A percentile compares a stretch with the other conserved stretches of the same genome.
These are phyloP conservation scores for Neoascia interrupta DNA, from an alignment of 2,888 invertebrate genomes.

Conservation along the genomic window DNA sequence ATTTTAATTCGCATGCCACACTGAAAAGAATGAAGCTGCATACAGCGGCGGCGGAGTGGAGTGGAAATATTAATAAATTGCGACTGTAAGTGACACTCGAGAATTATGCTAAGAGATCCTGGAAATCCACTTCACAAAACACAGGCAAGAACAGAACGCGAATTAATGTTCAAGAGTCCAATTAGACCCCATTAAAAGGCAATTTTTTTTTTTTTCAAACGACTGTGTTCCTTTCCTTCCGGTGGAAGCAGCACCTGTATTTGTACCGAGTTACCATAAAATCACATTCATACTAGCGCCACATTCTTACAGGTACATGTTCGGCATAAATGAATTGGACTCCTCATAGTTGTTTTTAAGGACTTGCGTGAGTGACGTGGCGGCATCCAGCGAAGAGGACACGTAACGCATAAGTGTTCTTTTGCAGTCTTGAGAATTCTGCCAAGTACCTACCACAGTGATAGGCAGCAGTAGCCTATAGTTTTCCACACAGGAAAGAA, in stretches of 20 bases:
- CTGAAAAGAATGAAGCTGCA: slow-evolving; percentile 34
- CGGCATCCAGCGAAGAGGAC: no score
- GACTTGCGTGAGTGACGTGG: no score
- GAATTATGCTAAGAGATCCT: slow-evolving; percentile 58
- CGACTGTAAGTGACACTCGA: slow-evolving; percentile 67
- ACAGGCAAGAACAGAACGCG: neutral
- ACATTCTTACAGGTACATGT: slow-evolving; percentile 44
- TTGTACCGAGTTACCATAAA: slow-evolving; percentile 1
- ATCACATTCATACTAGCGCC: slow-evolving; percentile 56
- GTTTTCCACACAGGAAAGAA: no score
- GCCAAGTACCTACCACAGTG: no score
- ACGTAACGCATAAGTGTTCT: no score
- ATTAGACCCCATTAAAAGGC: slow-evolving; percentile 50
- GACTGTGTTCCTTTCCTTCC: neutral
- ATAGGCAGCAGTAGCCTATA: no score
- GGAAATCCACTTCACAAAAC: slow-evolving; percentile 20
- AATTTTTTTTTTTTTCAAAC: slow-evolving; percentile 41
- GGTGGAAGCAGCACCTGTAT: slow-evolving; percentile 39
- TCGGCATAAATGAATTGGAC: slow-evolving; percentile 59
- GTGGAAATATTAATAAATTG: slow-evolving; percentile 64
- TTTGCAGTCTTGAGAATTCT: no score
- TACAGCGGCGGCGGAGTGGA: neutral
- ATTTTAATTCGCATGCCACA: slow-evolving; percentile 65
- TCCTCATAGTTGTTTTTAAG: slow-evolving; percentile 42
- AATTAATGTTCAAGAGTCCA: slow-evolving; percentile 44